Percentiles rank a stretch among this genome's conserved stretches.
Evolutionary conservation across 2,113 vertebrate species (phyloP).

Genomic region (Noctilio leporinus): DNA sequence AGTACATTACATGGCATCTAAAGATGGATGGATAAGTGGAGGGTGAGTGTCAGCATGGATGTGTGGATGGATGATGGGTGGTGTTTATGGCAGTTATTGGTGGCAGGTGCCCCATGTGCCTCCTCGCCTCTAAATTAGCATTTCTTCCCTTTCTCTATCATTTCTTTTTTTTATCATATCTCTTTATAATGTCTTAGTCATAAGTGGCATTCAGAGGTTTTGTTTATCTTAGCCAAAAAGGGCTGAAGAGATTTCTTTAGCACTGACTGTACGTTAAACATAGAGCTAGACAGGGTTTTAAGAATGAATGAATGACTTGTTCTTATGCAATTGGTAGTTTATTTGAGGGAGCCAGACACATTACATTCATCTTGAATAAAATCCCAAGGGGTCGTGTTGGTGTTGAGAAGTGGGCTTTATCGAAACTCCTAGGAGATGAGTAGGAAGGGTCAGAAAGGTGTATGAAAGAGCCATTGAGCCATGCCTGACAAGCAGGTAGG

Average conservation of each 20-base stretch:
- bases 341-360: neutral
- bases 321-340: neutral
- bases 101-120: too few species aligned
- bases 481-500: neutral
- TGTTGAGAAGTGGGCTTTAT: neutral
- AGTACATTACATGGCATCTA: neutral
- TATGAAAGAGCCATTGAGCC: accelerated
- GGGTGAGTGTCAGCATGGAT: neutral
- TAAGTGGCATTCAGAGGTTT: neutral
- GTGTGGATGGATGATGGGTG: neutral
- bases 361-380: neutral
- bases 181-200: neutral
- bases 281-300: neutral
- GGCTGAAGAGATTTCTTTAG: neutral
- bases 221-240: neutral
- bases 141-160: neutral
- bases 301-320: neutral
- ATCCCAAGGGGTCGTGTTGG: accelerated
- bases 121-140: neutral
- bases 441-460: neutral
- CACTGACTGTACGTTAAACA: neutral
- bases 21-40: neutral
- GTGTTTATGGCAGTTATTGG: too few species aligned
- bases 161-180: neutral
- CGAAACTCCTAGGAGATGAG: neutral